Base-by-base conservation (phyloP, 1,140 invertebrate genomes). In the Mylabris phalerata region DNA sequence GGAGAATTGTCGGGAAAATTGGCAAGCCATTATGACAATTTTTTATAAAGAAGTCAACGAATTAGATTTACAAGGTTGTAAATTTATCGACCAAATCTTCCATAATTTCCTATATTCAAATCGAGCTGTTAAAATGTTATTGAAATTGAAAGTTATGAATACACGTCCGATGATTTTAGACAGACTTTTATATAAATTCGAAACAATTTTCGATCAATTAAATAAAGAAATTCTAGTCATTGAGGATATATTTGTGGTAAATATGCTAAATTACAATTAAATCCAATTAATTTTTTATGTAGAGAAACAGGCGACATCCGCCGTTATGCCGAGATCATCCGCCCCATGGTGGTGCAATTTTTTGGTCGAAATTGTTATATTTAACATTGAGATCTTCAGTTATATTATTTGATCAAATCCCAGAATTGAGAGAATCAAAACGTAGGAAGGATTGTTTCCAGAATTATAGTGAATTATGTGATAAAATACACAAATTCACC, bases 61-160 rank as follows among this genome's bases (percentile, higher is more conserved):
- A 58, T 78, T 95, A 3, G 92, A 95, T 70, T 79, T 81, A n/a
- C 87, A 93, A 68, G 89, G 90, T 0, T 86, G 87, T 65, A 81
- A 79, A 55, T 92, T 93, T 60, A 92, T 95, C 47, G 89, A 94
- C 71, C 82, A 90, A 63, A 90, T 89, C 57, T 95, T 96, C 69
- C 84, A 82, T 51, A 84, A 83, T 55, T 69, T 74, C 42, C 84
- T 87, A 44, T 90, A 83, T 27, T 86, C 92, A 0, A 87, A 93
- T 71, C 81, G 85, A 47, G 90, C 90, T 0, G 76, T 94, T 39
- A 80, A 87, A 41, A 83, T 92, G 68, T 76, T 96, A 0, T 71
- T 88, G 9, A 92, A 89, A 70, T 89, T 94, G 61, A 83, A 89
- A 62, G 79, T 85, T 56, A 84, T 91, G 45, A 81, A 90, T 66